Percentiles rank a stretch among this genome's conserved stretches.
These are phyloP conservation scores for Pithys albifrons DNA, from an alignment of 2,113 vertebrate genomes.

Conservation along the genomic window DNA sequence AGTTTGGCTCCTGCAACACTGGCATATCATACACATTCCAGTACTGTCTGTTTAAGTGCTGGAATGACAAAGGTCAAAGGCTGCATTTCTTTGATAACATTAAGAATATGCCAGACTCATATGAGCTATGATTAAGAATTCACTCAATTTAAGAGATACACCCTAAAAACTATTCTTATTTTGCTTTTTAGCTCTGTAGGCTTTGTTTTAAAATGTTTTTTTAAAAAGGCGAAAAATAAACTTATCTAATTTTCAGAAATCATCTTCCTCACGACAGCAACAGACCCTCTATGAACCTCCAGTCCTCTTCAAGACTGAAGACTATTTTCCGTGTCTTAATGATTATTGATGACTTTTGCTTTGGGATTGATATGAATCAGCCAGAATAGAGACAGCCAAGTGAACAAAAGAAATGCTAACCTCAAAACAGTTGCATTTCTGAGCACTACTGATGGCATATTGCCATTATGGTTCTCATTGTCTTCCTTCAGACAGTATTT, in stretches of 20 bases:
- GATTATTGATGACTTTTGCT: slow-evolving; percentile 49
- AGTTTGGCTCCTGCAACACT: background rate
- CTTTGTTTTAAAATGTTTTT: background rate
- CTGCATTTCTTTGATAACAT: background rate
- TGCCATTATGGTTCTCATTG: background rate
- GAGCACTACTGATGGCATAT: background rate
- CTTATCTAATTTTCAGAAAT: slow-evolving; percentile 74
- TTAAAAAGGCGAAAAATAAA: background rate
- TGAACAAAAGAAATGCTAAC: slow-evolving; percentile 1
- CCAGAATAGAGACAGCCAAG: background rate
- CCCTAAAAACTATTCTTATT: background rate
- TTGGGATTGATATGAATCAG: background rate
- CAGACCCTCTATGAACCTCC: slow-evolving; percentile 79
- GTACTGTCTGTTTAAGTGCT: background rate
- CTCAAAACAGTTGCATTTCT: slow-evolving; percentile 21
- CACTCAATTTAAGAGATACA: fast-evolving
- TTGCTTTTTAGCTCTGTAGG: background rate
- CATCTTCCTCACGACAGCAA: slow-evolving; percentile 75
- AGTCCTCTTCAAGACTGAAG: slow-evolving; percentile 89
- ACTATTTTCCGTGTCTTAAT: slow-evolving; percentile 84
- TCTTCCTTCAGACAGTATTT: slow-evolving; percentile 20
- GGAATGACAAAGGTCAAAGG: background rate
- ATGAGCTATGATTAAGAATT: background rate
- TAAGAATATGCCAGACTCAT: background rate
- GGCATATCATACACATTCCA: fast-evolving